phyloP scores from a whole-genome alignment of 2,113 vertebrate species.

The Platanista minor region DNA sequence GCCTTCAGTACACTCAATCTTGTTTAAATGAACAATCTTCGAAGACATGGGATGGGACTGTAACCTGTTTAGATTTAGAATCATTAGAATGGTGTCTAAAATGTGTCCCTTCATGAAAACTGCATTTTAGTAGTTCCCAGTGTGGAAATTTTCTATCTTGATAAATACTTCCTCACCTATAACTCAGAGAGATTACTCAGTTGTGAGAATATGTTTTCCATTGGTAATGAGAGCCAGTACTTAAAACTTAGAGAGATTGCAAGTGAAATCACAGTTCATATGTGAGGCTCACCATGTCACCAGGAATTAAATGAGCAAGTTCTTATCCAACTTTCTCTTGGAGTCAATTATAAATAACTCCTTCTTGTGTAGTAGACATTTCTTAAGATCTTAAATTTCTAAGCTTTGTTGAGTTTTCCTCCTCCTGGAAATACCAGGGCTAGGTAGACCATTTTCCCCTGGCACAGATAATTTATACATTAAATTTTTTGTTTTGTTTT shows the following conservation, averaged over 20 bases:
- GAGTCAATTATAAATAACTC: background rate
- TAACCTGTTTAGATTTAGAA: background rate
- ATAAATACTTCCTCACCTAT: background rate
- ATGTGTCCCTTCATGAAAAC: background rate
- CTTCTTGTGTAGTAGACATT: background rate
- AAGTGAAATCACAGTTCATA: background rate
- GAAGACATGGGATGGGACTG: background rate
- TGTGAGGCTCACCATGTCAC: background rate
- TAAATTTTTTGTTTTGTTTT: background rate
- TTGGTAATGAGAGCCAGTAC: background rate
- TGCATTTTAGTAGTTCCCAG: background rate
- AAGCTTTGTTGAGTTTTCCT: background rate
- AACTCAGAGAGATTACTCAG: background rate
- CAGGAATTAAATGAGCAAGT: background rate
- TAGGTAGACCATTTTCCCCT: background rate
- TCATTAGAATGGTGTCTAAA: background rate
- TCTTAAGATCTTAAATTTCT: background rate
- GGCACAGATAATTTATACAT: background rate
- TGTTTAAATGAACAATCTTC: background rate
- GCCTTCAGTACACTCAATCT: background rate
- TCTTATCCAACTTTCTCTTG: background rate
- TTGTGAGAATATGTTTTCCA: background rate
- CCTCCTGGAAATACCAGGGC: background rate
- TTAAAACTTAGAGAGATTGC: background rate
- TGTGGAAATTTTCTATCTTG: background rate